Conservation (phyloP, 1,140 invertebrate species). For the Antheraea pernyi region DNA sequence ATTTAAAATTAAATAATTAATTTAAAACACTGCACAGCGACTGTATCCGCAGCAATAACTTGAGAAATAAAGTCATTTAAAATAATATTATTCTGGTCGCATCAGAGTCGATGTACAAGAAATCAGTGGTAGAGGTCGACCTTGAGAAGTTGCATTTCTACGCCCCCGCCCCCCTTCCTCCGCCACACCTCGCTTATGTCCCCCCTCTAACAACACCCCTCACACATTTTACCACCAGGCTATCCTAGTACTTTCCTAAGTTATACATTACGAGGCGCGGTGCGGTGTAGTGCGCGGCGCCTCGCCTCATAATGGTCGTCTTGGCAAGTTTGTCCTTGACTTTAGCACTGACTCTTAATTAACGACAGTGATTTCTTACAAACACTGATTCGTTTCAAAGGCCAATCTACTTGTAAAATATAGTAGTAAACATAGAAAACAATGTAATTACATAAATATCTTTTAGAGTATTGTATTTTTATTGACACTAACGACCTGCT, state of each 20-base stretch:
- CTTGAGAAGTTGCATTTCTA: constrained; percentile 49
- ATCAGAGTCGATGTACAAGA: not conserved
- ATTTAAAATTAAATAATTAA: too few relatives aligned
- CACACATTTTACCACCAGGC: constrained; percentile 10
- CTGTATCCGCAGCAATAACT: not conserved
- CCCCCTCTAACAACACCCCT: too few relatives aligned
- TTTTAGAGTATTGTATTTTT: too few relatives aligned
- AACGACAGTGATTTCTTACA: not conserved
- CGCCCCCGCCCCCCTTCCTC: not conserved
- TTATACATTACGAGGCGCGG: not conserved
- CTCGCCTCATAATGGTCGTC: not conserved
- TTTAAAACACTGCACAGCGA: too few relatives aligned
- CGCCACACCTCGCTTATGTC: not conserved
- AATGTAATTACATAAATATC: too few relatives aligned
- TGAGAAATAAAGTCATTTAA: not conserved
- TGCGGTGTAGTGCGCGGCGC: not conserved
- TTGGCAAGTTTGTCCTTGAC: not conserved
- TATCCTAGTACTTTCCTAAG: constrained; percentile 12
- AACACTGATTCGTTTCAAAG: not conserved
- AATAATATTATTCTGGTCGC: not conserved
- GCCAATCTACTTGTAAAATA: too few relatives aligned
- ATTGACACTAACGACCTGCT: too few relatives aligned
- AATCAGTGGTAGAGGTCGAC: constrained; percentile 23
- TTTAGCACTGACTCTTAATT: not conserved
- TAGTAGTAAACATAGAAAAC: too few relatives aligned